Evolutionary conservation across 2,888 invertebrate species (phyloP).

Genomic region (Lycocerus yunnanus): DNA sequence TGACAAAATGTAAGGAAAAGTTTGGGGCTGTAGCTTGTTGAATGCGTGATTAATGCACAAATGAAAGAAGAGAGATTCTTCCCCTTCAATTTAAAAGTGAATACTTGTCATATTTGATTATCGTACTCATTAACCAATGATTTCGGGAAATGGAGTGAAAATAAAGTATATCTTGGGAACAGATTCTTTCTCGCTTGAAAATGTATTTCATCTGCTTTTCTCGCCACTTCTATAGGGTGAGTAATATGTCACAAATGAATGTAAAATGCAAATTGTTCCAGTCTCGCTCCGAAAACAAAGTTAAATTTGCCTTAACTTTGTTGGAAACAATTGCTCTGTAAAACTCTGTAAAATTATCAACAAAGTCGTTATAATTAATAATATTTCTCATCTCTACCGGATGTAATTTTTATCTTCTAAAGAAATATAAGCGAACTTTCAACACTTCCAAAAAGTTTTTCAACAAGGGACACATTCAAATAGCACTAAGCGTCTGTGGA

Average conservation of each 20-base stretch:
- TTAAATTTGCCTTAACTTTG: constrained; percentile 34
- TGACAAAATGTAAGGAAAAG: background rate
- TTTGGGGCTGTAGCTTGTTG: background rate
- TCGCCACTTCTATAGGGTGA: constrained; percentile 3
- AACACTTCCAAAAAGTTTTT: constrained; percentile 40
- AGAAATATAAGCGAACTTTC: constrained; percentile 38
- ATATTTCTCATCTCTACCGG: constrained; percentile 31
- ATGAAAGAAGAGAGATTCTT: background rate
- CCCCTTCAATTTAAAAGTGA: constrained; percentile 1
- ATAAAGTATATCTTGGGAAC: constrained; percentile 12
- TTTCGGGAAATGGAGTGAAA: constrained; percentile 1
- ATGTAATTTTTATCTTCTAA: constrained; percentile 35
- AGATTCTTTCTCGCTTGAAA: constrained; percentile 14
- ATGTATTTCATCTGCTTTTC: constrained; percentile 12
- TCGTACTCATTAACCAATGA: background rate
- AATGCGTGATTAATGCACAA: background rate
- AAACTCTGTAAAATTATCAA: constrained; percentile 30
- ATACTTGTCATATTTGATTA: constrained; percentile 7
- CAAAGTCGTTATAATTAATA: constrained; percentile 37
- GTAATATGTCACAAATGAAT: constrained; percentile 15
- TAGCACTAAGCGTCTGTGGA: constrained; percentile 47
- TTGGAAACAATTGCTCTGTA: constrained; percentile 35
- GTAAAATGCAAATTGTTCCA: constrained; percentile 22
- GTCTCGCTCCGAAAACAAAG: constrained; percentile 22
- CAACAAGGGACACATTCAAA: constrained; percentile 49